Evolutionary conservation across 2,797 vertebrate genomes (phyloP).

Genomic region (Poecilia wingei): DNA sequence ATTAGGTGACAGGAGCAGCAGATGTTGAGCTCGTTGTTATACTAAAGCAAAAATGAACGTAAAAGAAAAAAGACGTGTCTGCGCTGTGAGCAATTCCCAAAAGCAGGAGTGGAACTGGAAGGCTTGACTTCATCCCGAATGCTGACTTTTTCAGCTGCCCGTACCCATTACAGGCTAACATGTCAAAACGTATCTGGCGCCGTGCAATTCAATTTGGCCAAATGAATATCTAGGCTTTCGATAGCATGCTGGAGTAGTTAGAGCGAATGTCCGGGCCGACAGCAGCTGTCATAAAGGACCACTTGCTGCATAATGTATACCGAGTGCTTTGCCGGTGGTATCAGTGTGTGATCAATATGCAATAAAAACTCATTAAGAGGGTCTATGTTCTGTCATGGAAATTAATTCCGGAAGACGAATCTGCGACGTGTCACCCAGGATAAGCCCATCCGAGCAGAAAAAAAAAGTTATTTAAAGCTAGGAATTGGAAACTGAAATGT

Average conservation of each 20-base stretch:
- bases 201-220: conserved; percentile 59
- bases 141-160: conserved; percentile 61
- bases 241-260: conserved; percentile 43
- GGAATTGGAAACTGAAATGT: conserved; percentile 62
- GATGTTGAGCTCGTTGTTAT: not conserved
- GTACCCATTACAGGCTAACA: conserved; percentile 66
- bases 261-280: conserved; percentile 50
- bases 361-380: conserved; percentile 82
- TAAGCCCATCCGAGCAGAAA: conserved; percentile 79
- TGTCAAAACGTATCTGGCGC: conserved; percentile 62
- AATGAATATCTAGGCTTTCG: conserved; percentile 55
- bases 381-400: conserved; percentile 73
- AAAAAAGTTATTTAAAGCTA: conserved; percentile 75
- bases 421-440: conserved; percentile 72
- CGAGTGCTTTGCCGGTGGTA: conserved; percentile 60
- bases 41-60: not conserved
- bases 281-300: conserved; percentile 65
- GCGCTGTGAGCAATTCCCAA: conserved; percentile 53
- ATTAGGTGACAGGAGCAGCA: not conserved
- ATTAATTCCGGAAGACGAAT: conserved; percentile 81
- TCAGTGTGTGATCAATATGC: conserved; percentile 81
- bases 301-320: conserved; percentile 64
- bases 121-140: conserved; percentile 50
- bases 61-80: not conserved
- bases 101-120: conserved; percentile 38